Evolutionary conservation across 2,888 invertebrate genomes (phyloP).

Genomic region (Ypsolopha scabrella): DNA sequence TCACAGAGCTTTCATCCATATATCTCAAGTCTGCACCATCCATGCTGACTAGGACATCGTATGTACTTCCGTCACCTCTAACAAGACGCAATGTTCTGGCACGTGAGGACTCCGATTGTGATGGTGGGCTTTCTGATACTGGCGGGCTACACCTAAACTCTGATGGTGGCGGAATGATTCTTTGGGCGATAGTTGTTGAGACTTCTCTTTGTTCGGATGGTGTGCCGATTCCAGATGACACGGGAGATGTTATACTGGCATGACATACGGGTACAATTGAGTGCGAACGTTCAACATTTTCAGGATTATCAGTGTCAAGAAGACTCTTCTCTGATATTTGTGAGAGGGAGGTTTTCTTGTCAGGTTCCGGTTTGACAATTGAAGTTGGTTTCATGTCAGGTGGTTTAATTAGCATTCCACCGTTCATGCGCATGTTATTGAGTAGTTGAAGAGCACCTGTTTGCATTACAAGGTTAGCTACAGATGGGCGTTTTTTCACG

Average conservation of each 20-base stretch:
- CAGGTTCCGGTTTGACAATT: conserved; percentile 27
- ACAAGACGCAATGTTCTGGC: conserved; percentile 66
- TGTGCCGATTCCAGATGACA: conserved; percentile 52
- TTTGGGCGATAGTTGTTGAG: conserved; percentile 70
- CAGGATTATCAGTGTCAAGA: conserved; percentile 71
- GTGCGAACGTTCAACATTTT: conserved; percentile 35
- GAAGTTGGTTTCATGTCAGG: conserved; percentile 34
- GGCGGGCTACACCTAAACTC: conserved; percentile 79
- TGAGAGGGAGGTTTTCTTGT: conserved; percentile 63
- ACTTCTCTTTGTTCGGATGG: conserved; percentile 57
- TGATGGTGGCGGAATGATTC: conserved; percentile 80
- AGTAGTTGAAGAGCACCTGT: conserved; percentile 68
- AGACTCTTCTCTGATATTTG: conserved; percentile 75
- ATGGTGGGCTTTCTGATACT: conserved; percentile 74
- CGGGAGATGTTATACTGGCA: conserved; percentile 44
- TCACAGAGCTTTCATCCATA: conserved; percentile 93
- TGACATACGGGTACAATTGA: conserved; percentile 39
- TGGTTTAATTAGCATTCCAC: conserved; percentile 61
- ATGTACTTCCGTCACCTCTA: conserved; percentile 73
- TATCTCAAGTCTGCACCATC: conserved; percentile 89
- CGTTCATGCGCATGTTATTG: conserved; percentile 67
- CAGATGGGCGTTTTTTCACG: conserved; percentile 72
- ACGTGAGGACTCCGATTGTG: conserved; percentile 64
- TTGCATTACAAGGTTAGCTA: conserved; percentile 78
- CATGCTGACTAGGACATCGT: conserved; percentile 82